A percentile compares a stretch with the other conserved stretches of the same genome.
phyloP scores from a whole-genome alignment of 2,888 invertebrate genomes.

The Morpho achilles region DNA sequence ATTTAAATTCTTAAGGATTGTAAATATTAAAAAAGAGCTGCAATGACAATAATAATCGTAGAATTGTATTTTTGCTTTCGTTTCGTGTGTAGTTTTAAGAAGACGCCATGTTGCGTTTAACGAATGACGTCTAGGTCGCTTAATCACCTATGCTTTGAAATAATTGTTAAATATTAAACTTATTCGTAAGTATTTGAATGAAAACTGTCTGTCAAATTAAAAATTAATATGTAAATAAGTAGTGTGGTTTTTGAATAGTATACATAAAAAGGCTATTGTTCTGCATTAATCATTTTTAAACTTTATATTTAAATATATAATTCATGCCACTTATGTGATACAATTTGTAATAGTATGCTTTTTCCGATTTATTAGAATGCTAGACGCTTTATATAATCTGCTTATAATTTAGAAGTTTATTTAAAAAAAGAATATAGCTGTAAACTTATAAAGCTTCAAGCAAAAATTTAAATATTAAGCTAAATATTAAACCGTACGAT shows the following conservation, averaged over 20 bases:
- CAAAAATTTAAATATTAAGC: too few species aligned
- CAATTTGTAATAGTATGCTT: too few species aligned
- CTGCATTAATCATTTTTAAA: too few species aligned
- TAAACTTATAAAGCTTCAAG: conserved; percentile 10
- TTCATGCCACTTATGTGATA: too few species aligned
- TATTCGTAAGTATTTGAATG: conserved; percentile 20
- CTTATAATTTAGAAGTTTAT: too few species aligned
- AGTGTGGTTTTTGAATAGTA: conserved; percentile 32
- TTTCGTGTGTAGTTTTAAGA: neutral
- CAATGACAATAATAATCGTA: conserved; percentile 67
- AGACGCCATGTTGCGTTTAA: conserved; percentile 2
- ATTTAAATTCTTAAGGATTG: conserved; percentile 16
- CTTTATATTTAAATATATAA: too few species aligned
- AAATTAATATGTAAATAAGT: conserved; percentile 58
- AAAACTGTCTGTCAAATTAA: conserved; percentile 67
- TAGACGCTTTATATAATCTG: too few species aligned
- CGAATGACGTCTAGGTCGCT: conserved; percentile 1
- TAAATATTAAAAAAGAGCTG: conserved; percentile 42
- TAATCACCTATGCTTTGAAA: neutral
- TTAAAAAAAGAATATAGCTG: too few species aligned
- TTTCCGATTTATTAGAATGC: too few species aligned
- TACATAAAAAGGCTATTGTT: neutral
- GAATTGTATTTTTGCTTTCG: conserved; percentile 27
- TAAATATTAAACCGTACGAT: conserved; percentile 7
- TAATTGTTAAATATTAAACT: conserved; percentile 7